Conservation (phyloP, 2,888 invertebrate genomes). For the Aquatica leii region DNA sequence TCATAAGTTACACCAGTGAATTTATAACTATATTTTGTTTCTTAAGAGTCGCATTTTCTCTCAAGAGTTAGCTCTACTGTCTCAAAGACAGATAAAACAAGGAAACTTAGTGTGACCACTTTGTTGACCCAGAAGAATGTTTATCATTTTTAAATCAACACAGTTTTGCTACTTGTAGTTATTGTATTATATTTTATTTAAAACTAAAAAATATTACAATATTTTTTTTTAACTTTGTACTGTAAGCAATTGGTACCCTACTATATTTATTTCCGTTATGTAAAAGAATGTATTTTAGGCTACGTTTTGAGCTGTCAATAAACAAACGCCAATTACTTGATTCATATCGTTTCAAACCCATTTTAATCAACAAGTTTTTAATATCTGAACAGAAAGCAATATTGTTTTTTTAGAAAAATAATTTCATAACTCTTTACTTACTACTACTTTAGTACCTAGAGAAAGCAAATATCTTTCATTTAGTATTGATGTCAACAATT, state of each 20-base stretch:
- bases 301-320: conserved; percentile 3
- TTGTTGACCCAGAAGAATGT: too few species aligned
- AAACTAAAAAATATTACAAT: too few species aligned
- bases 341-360: background rate
- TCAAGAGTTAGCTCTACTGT: background rate
- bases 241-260: too few species aligned
- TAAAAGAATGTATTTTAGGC: too few species aligned
- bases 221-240: too few species aligned
- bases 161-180: background rate
- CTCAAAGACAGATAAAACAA: too few species aligned
- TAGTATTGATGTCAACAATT: background rate
- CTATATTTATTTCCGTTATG: too few species aligned
- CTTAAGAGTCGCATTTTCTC: background rate
- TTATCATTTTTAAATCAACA: too few species aligned
- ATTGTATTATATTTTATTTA: too few species aligned
- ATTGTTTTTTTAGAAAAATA: background rate
- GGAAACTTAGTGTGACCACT: too few species aligned
- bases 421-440: background rate
- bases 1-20: background rate
- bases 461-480: background rate
- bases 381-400: background rate
- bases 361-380: background rate
- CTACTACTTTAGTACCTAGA: background rate
- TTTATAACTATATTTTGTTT: background rate
- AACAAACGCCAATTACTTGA: background rate